Percentiles rank a stretch among this genome's conserved stretches.
Conservation (phyloP, 2,888 invertebrate genomes). For the Cylloceria caligata region DNA sequence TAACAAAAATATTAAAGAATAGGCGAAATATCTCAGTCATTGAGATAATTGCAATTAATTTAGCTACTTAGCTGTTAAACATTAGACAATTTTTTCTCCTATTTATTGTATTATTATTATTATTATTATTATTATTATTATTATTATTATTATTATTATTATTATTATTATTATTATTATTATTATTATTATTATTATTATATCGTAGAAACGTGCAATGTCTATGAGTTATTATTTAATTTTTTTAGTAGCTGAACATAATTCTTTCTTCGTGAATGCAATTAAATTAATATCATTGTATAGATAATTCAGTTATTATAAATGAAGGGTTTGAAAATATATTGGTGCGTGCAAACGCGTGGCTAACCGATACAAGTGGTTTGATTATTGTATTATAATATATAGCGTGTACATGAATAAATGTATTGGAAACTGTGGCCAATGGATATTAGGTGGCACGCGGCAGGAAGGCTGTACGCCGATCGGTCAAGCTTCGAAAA, state of each 20-base stretch:
- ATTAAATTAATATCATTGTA: constrained; percentile 71
- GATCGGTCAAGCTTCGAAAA: constrained; percentile 66
- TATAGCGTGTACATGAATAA: neutral
- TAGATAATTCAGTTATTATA: constrained; percentile 79
- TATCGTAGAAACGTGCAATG: constrained; percentile 62
- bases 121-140: constrained; percentile 43
- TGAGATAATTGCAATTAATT: constrained; percentile 51
- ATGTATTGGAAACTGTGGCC: constrained; percentile 1
- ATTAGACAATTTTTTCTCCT: constrained; percentile 45
- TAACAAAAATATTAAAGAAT: constrained; percentile 33
- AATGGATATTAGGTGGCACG: constrained; percentile 43
- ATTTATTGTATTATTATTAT: constrained; percentile 32
- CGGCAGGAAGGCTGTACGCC: constrained; percentile 56
- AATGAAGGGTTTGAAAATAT: constrained; percentile 60
- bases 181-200: constrained; percentile 33
- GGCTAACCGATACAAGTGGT: constrained; percentile 50
- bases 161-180: no score
- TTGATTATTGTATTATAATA: constrained; percentile 12
- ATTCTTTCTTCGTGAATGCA: constrained; percentile 35
- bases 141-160: constrained; percentile 32
- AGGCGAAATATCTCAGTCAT: constrained; percentile 36
- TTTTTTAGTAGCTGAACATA: constrained; percentile 38
- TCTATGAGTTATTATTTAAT: constrained; percentile 44
- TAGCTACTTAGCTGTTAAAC: constrained; percentile 47
- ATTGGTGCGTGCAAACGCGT: constrained; percentile 61